A percentile compares a stretch with the other conserved stretches of the same genome.
phyloP scores from a whole-genome alignment of 2,113 vertebrate species.

The Ammodytes marinus region DNA sequence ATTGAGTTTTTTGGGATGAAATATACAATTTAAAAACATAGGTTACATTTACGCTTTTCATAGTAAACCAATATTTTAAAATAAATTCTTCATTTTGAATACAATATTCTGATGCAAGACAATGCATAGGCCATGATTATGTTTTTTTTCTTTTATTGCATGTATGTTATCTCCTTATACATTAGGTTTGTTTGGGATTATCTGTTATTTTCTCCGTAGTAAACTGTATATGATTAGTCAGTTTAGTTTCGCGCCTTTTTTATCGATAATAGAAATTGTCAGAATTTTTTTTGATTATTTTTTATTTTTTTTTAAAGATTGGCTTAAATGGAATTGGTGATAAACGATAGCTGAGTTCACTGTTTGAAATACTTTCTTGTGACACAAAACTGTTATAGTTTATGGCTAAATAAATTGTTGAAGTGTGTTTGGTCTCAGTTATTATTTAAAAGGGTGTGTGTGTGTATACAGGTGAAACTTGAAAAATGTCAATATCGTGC shows the following conservation, averaged over 20 bases:
- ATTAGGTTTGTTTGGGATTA: slow-evolving; percentile 20
- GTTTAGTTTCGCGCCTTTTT: slow-evolving; percentile 16
- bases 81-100: slow-evolving; percentile 8
- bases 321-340: background rate
- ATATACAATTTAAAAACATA: background rate
- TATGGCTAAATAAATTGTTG: slow-evolving; percentile 55
- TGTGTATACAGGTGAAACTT: background rate
- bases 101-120: slow-evolving; percentile 19
- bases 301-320: background rate
- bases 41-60: background rate
- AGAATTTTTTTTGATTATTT: background rate
- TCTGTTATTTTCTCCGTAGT: slow-evolving; percentile 18
- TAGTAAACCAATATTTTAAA: background rate
- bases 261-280: background rate
- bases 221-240: slow-evolving; percentile 5
- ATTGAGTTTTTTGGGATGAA: background rate
- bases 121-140: background rate
- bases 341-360: background rate
- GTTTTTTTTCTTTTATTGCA: background rate
- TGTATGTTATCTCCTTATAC: slow-evolving; percentile 1
- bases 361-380: background rate
- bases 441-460: background rate
- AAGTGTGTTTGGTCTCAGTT: slow-evolving; percentile 31
- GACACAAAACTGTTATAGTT: slow-evolving; percentile 11
- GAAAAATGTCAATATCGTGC: too few species aligned